Conservation (phyloP, 1,140 invertebrate genomes). For the Pseudomyrmex cubaensis region DNA sequence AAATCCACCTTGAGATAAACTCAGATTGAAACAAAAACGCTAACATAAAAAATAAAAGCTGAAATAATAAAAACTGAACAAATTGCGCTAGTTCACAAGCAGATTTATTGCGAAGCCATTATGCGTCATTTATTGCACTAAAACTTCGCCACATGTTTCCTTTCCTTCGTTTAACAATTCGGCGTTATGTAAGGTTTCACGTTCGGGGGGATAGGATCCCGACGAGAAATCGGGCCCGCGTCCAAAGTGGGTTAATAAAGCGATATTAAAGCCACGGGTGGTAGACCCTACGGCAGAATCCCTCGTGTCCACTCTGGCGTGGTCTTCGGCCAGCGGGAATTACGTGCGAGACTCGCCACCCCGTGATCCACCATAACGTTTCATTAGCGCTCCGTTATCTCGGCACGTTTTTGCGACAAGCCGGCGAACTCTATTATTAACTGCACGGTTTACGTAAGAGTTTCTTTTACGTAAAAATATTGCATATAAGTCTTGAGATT, state of each 20-base stretch:
- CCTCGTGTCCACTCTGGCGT: slow-evolving; percentile 75
- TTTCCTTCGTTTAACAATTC: slow-evolving; percentile 22
- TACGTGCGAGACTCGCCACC: slow-evolving; percentile 64
- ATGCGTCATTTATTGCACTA: slow-evolving; percentile 34
- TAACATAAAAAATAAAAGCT: no score
- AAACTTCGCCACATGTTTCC: slow-evolving; percentile 39
- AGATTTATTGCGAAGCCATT: slow-evolving; percentile 14
- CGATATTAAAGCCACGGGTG: slow-evolving; percentile 83
- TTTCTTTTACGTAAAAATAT: background rate
- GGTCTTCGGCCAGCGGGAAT: slow-evolving; percentile 72
- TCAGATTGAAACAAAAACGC: no score
- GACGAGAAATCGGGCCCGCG: slow-evolving; percentile 40
- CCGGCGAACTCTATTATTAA: slow-evolving; percentile 52
- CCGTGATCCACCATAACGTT: slow-evolving; percentile 72
- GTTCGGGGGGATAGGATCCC: slow-evolving; percentile 39
- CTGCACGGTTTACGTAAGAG: background rate
- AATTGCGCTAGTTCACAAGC: background rate
- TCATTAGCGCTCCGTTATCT: slow-evolving; percentile 69
- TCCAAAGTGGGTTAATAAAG: slow-evolving; percentile 83
- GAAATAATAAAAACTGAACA: no score
- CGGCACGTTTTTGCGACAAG: slow-evolving; percentile 49
- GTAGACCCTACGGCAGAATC: slow-evolving; percentile 68
- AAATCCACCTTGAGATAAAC: no score
- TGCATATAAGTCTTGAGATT: background rate
- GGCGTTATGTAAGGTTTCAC: slow-evolving; percentile 46